These are phyloP conservation scores for Petrolisthes cinctipes DNA, from an alignment of 2,888 invertebrate species.

Conservation along the genomic window DNA sequence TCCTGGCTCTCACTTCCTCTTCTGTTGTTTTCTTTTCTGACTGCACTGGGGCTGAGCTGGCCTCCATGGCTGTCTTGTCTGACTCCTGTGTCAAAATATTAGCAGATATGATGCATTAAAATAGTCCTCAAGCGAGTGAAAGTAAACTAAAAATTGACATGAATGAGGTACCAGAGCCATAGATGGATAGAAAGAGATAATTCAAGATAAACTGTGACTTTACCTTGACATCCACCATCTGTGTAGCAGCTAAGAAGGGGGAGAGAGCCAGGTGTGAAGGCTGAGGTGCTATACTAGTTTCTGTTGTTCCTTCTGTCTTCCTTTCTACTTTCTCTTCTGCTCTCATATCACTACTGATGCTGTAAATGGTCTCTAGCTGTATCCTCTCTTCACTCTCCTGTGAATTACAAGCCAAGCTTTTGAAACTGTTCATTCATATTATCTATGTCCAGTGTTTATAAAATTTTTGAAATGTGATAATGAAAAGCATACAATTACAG, in stretches of 20 bases:
- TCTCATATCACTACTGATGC: neutral
- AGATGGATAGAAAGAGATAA: too few relatives aligned
- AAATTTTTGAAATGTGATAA: too few relatives aligned
- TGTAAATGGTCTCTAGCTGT: neutral
- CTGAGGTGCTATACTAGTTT: neutral
- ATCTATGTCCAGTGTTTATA: too few relatives aligned
- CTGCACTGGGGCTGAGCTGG: neutral
- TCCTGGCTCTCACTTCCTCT: constrained; percentile 19
- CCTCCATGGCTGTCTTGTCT: neutral
- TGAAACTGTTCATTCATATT: too few relatives aligned
- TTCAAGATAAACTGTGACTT: neutral
- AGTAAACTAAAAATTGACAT: too few relatives aligned
- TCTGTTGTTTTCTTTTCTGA: constrained; percentile 4
- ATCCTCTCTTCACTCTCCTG: neutral
- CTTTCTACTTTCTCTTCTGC: neutral
- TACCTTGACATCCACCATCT: constrained; percentile 7
- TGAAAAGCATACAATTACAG: too few relatives aligned
- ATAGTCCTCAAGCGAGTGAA: too few relatives aligned
- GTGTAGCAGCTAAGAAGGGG: constrained; percentile 3
- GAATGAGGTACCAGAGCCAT: too few relatives aligned
- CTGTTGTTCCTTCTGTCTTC: neutral
- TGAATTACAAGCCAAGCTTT: neutral
- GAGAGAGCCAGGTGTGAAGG: constrained; percentile 5
- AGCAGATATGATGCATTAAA: too few relatives aligned
- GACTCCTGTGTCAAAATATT: neutral